These are phyloP conservation scores for Ormyrus rosae DNA, from an alignment of 2,888 invertebrate genomes.

Conservation along the genomic window DNA sequence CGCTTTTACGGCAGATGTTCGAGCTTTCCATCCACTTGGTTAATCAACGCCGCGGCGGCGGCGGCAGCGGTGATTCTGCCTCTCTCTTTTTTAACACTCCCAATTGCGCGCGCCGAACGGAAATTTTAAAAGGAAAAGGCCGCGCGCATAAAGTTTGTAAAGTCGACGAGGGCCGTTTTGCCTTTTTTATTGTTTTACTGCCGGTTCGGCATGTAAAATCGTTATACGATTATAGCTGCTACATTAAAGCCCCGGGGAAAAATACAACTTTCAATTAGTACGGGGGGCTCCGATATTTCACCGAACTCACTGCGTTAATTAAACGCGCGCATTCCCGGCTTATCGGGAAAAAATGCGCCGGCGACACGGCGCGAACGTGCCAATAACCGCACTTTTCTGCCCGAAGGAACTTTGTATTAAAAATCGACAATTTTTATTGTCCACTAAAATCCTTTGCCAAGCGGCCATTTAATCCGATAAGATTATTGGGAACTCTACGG, in stretches of 20 bases:
- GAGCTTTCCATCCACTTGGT: conserved; percentile 34
- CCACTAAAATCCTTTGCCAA: too few relatives aligned
- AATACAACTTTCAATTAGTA: conserved; percentile 34
- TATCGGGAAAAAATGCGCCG: conserved; percentile 21
- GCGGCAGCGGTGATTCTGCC: neutral
- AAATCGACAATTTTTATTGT: too few relatives aligned
- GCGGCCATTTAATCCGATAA: too few relatives aligned
- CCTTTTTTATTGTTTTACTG: conserved; percentile 37
- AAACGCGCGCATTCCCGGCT: neutral
- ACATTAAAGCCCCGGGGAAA: conserved; percentile 17
- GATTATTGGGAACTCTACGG: too few relatives aligned
- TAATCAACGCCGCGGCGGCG: conserved; percentile 28
- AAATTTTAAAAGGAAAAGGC: neutral
- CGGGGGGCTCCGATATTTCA: conserved; percentile 41
- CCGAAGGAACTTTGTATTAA: too few relatives aligned
- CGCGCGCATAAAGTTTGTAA: conserved; percentile 21
- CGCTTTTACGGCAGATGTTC: conserved; percentile 29
- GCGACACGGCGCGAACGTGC: neutral
- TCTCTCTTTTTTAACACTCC: neutral
- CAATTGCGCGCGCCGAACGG: too few relatives aligned
- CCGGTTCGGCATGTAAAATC: conserved; percentile 17
- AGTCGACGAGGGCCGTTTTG: conserved; percentile 5
- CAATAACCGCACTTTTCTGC: too few relatives aligned
- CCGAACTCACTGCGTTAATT: conserved; percentile 26
- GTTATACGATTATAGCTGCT: conserved; percentile 40